phyloP scores from a whole-genome alignment of 2,797 vertebrate genomes.

The Brachymystax lenok region DNA sequence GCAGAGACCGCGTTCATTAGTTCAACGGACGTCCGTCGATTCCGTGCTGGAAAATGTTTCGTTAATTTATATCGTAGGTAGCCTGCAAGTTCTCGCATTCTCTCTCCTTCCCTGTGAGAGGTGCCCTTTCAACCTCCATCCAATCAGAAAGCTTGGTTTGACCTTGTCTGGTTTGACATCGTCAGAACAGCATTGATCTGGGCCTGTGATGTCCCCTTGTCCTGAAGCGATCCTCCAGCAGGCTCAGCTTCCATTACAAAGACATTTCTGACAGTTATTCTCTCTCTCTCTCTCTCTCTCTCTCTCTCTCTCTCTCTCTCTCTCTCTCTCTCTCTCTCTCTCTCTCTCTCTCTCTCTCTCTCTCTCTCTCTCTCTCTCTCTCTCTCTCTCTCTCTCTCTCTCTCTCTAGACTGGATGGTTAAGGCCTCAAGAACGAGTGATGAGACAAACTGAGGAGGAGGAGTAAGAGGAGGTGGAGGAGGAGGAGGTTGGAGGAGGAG shows the following conservation, averaged over 20 bases:
- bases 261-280: neutral
- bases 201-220: neutral
- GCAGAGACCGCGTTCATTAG: neutral
- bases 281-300: too few species aligned
- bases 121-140: conserved; percentile 6
- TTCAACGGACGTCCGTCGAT: neutral
- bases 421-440: too few species aligned
- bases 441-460: neutral
- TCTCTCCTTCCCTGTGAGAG: neutral
- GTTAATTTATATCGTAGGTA: neutral
- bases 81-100: neutral
- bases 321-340: too few species aligned
- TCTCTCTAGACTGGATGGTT: too few species aligned
- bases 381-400: too few species aligned
- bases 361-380: too few species aligned
- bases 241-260: neutral
- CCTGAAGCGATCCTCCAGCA: neutral
- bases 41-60: neutral
- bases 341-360: too few species aligned
- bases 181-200: conserved; percentile 7
- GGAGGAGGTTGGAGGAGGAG: neutral
- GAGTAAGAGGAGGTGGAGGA: neutral
- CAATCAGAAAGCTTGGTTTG: neutral
- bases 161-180: neutral
- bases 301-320: too few species aligned